phyloP scores from a whole-genome alignment of 2,797 vertebrate genomes.

The Macropus fuliginosus region DNA sequence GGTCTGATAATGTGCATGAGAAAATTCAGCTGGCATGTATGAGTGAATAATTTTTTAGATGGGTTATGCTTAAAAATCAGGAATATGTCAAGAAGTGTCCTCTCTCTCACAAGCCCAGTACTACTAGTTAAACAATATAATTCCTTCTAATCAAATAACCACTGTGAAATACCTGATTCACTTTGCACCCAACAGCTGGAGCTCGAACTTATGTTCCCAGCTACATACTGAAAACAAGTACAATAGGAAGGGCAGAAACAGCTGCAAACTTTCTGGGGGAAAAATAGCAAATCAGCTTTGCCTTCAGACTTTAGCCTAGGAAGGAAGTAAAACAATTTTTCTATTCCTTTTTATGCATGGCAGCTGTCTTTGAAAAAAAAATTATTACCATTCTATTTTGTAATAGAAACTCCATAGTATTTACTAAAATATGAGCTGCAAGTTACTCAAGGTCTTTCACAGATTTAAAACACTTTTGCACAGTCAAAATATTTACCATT shows the following conservation, averaged over 20 bases:
- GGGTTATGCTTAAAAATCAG: slow-evolving; percentile 65
- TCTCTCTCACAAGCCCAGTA: slow-evolving; percentile 60
- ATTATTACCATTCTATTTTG: slow-evolving; percentile 84
- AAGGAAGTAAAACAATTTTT: slow-evolving; percentile 89
- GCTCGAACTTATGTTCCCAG: slow-evolving; percentile 84
- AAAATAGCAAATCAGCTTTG: slow-evolving; percentile 73
- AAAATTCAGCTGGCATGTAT: slow-evolving; percentile 34
- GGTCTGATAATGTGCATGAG: background rate
- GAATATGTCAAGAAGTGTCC: slow-evolving; percentile 62
- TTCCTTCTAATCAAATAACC: slow-evolving; percentile 85
- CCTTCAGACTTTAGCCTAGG: slow-evolving; percentile 84
- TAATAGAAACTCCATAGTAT: slow-evolving; percentile 84
- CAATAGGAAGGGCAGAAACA: slow-evolving; percentile 86
- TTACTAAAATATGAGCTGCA: slow-evolving; percentile 79
- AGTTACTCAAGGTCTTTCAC: slow-evolving; percentile 76
- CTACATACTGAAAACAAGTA: slow-evolving; percentile 82
- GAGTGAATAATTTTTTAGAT: slow-evolving; percentile 13
- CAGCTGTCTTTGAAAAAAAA: slow-evolving; percentile 85
- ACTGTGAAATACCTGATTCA: slow-evolving; percentile 89
- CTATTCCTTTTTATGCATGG: slow-evolving; percentile 85
- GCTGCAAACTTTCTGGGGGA: slow-evolving; percentile 85
- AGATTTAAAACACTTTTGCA: slow-evolving; percentile 77
- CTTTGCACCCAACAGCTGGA: slow-evolving; percentile 88
- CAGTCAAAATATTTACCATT: slow-evolving; percentile 82
- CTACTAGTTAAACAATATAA: slow-evolving; percentile 82